Percentiles rank a stretch among this genome's conserved stretches.
These are phyloP conservation scores for Macropis europaea DNA, from an alignment of 2,888 invertebrate genomes.

Conservation along the genomic window DNA sequence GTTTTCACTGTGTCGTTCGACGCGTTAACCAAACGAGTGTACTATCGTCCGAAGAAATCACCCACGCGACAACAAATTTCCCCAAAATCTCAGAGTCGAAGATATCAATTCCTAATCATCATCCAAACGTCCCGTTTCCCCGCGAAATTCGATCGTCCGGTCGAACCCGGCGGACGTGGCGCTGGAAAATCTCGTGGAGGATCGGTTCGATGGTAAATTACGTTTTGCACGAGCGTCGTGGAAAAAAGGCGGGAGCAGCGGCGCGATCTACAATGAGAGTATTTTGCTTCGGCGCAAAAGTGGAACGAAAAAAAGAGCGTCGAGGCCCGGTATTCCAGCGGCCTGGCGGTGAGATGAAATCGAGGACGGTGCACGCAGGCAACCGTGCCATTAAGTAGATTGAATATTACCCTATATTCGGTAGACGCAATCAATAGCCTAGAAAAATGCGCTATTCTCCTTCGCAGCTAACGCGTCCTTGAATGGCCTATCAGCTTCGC, in stretches of 20 bases:
- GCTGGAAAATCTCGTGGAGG: too few relatives aligned
- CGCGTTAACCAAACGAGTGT: too few relatives aligned
- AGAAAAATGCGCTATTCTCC: constrained; percentile 64
- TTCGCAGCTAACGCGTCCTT: constrained; percentile 55
- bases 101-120: too few relatives aligned
- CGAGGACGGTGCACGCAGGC: constrained; percentile 68
- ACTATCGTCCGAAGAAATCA: too few relatives aligned
- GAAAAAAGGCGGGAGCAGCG: neutral
- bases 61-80: too few relatives aligned
- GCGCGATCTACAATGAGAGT: constrained; percentile 22
- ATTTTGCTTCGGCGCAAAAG: constrained; percentile 58
- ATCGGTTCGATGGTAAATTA: too few relatives aligned
- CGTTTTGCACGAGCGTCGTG: too few relatives aligned
- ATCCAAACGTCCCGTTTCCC: too few relatives aligned
- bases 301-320: constrained; percentile 51
- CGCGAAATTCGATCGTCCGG: too few relatives aligned
- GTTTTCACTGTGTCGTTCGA: too few relatives aligned
- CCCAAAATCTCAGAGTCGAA: too few relatives aligned
- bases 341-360: constrained; percentile 63
- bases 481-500: constrained; percentile 60
- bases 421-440: constrained; percentile 70
- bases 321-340: constrained; percentile 42
- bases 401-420: constrained; percentile 76
- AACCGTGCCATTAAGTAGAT: constrained; percentile 72
- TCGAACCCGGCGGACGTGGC: too few relatives aligned